Conservation (phyloP, 2,888 invertebrate genomes). For the Tetragonula carbonaria region DNA sequence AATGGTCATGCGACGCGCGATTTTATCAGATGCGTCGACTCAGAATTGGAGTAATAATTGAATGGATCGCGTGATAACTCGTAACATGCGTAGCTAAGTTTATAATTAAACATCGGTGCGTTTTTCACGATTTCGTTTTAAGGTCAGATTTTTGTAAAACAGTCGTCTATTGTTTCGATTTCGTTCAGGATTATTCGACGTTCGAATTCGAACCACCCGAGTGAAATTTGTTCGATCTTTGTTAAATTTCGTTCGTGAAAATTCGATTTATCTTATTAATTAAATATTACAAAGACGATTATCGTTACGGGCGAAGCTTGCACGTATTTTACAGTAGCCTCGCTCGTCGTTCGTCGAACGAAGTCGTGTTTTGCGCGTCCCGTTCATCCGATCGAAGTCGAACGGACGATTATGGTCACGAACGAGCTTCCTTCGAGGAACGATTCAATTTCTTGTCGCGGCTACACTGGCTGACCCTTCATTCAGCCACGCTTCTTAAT, state of each 20-base stretch:
- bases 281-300: too few species aligned
- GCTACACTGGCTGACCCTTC: slow-evolving; percentile 20
- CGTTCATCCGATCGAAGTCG: background rate
- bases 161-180: too few species aligned
- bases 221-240: too few species aligned
- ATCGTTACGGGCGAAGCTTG: background rate
- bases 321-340: background rate
- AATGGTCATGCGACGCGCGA: background rate
- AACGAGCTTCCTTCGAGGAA: slow-evolving; percentile 26
- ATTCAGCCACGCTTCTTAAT: slow-evolving; percentile 52
- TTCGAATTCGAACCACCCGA: too few species aligned
- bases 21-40: slow-evolving; percentile 29
- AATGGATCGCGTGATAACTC: slow-evolving; percentile 8
- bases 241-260: too few species aligned
- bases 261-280: too few species aligned
- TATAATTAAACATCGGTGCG: too few species aligned
- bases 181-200: too few species aligned
- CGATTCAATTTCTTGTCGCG: slow-evolving; percentile 53
- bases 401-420: slow-evolving; percentile 23
- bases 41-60: slow-evolving; percentile 28
- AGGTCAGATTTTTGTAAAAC: too few species aligned
- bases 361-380: background rate
- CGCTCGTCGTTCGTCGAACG: background rate
- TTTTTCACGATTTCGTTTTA: too few species aligned
- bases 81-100: background rate